Evolutionary conservation across 2,888 invertebrate genomes (phyloP), one percentile per base, ranked within the genome.

Genomic region (Dolomedes plantarius): DNA sequence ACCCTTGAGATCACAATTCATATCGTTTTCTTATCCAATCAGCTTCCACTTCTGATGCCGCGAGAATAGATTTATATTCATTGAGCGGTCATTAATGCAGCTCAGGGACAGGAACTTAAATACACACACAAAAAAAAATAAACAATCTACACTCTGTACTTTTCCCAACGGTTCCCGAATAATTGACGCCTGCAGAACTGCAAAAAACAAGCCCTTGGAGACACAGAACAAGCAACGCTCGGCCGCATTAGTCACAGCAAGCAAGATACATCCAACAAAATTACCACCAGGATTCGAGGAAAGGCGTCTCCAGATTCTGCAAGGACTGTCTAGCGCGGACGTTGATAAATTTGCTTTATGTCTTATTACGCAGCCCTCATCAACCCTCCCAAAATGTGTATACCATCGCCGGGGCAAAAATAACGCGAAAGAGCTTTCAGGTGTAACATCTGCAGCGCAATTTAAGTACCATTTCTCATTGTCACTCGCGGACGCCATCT

Each of bases 401-500:
- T n/a, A n/a, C n/a, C 19, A n/a, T n/a, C n/a, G 32, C 16, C n/a
- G 6, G 5, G 2, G 31, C n/a, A 32, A 65, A 65, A 65, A 46
- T 16, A 46, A n/a, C 5, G 27, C n/a, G 13, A 27, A 7, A 9
- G 19, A 75, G 46, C 29, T 62, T 69, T 11, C 81, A 76, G 76
- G 76, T 65, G 36, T 73, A 83, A 83, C 83, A 83, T 83, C 83
- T 83, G 83, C 83, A 56, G 56, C 56, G 83, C 77, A 83, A 83
- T 77, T 83, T 77, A 83, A 67, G 77, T 46, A 77, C 83, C 83
- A 83, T 83, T 83, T 36, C 77, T 83, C 83, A 83, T 83, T 77
- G 83, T 77, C 83, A 77, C 83, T 73, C 36, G 50, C 28, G 67
- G 31, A 56, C 50, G 77, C 83, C 83, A 83, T 83, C 83, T 83